These are phyloP conservation scores for Pogoniulus pusillus DNA, from an alignment of 2,797 vertebrate species.

Conservation along the genomic window DNA sequence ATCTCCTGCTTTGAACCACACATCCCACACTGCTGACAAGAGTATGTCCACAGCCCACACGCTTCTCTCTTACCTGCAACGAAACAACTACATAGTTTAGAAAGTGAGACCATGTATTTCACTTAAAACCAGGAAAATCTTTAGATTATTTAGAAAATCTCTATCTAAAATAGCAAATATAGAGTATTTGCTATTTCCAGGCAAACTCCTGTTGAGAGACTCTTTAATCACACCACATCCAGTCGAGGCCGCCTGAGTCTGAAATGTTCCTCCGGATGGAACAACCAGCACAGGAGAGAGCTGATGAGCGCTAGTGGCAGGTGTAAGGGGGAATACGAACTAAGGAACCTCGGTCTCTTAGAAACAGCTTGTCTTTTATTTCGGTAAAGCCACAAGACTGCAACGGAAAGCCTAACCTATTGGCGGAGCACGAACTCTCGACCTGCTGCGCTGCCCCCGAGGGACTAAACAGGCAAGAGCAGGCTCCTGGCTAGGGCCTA, in stretches of 20 bases:
- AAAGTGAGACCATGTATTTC: background rate
- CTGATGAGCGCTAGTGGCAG: background rate
- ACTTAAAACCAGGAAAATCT: background rate
- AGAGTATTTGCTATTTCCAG: background rate
- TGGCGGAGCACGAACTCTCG: too few relatives aligned
- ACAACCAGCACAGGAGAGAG: background rate
- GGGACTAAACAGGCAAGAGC: too few relatives aligned
- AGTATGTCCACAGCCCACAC: background rate
- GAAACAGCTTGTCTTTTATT: background rate
- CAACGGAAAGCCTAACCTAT: background rate
- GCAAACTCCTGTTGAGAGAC: background rate
- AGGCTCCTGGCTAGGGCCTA: background rate
- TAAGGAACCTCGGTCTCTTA: background rate
- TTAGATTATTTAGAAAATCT: background rate
- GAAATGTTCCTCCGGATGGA: too few relatives aligned
- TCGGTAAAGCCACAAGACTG: background rate
- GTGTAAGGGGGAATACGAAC: background rate
- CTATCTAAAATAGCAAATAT: background rate
- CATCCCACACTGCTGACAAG: background rate
- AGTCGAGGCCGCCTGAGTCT: background rate
- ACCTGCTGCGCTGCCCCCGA: background rate
- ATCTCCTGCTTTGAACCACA: background rate
- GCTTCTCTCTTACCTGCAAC: background rate
- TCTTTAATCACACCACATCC: fast-evolving
- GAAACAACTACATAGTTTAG: background rate